Evolutionary conservation across 2,113 vertebrate genomes (phyloP), one percentile per base, ranked within the genome.

Genomic region (Bothrops jararaca): DNA sequence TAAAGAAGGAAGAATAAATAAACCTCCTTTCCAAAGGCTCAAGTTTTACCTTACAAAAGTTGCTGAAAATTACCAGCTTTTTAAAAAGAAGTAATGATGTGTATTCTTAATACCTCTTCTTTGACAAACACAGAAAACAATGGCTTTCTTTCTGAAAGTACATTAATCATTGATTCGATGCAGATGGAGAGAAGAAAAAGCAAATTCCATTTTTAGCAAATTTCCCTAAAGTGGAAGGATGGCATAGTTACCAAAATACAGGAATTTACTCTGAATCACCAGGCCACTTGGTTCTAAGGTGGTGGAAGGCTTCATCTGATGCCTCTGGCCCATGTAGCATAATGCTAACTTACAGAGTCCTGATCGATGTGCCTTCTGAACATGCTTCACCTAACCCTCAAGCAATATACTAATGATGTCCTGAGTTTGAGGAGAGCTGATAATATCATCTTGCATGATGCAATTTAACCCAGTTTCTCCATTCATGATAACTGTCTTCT

Each of bases 361-460:
- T 50, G 4, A 29, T 54, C 29, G 23, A n/a, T n/a, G 80, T 23
- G 20, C 18, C 8, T 74, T 91, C 45, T 85, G 64, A 85, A 48
- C 7, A 85, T 50, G 53, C 48, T 57, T 8, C 89, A 90, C 89
- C 89, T 86, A 52, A 91, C 15, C 69, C 90, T 50, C 18, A 5
- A 89, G 93, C 69, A 64, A 53, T 9, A 24, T 90, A 52, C 64
- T 53, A 86, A 20, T 69, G 50, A 4, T 88, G 48, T 8, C 15
- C 85, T 74, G 64, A 29, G 34, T 69, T 91, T 91, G 20, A 90
- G 53, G 54, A 91, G 45, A 89, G 18, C 18, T 60, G n/a, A 85
- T 91, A 54, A 89, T 85, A 91, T 60, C n/a, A 39, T 23, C 18
- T 85, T 86, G 53, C 86, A 89, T 88, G 57, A 91, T 89, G 24